These are phyloP conservation scores for Strix uralensis DNA, from an alignment of 2,113 vertebrate genomes.

Conservation along the genomic window DNA sequence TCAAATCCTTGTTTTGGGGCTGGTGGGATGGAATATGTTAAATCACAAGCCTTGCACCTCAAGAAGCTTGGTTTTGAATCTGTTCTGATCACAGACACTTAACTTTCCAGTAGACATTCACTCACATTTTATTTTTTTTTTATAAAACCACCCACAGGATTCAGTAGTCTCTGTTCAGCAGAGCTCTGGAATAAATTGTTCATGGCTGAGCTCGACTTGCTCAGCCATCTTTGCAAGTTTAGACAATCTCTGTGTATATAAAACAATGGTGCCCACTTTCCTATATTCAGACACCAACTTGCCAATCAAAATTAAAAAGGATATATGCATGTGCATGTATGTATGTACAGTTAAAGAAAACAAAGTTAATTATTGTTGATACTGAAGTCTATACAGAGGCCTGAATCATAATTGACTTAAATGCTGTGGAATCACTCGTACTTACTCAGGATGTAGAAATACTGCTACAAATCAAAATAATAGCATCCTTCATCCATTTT, in stretches of 20 bases:
- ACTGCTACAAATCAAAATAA: slow-evolving; percentile 14
- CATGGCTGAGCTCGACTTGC: background rate
- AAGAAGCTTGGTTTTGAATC: slow-evolving; percentile 3
- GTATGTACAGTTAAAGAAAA: background rate
- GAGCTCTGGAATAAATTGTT: background rate
- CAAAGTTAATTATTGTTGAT: background rate
- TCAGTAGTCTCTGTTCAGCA: background rate
- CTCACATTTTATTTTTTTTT: background rate
- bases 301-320: background rate
- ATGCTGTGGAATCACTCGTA: background rate
- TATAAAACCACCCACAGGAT: background rate
- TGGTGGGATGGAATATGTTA: background rate
- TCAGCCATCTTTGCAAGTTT: background rate
- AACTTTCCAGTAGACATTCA: background rate
- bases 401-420: background rate
- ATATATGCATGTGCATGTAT: background rate
- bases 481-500: background rate
- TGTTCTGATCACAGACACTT: background rate
- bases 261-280: background rate
- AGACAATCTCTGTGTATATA: background rate
- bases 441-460: background rate
- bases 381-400: background rate
- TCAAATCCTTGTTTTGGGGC: slow-evolving; percentile 1
- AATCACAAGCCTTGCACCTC: background rate
- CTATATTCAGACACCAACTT: background rate